phyloP scores from a whole-genome alignment of 2,797 vertebrate species.

The Melanotaenia maccullochi region DNA sequence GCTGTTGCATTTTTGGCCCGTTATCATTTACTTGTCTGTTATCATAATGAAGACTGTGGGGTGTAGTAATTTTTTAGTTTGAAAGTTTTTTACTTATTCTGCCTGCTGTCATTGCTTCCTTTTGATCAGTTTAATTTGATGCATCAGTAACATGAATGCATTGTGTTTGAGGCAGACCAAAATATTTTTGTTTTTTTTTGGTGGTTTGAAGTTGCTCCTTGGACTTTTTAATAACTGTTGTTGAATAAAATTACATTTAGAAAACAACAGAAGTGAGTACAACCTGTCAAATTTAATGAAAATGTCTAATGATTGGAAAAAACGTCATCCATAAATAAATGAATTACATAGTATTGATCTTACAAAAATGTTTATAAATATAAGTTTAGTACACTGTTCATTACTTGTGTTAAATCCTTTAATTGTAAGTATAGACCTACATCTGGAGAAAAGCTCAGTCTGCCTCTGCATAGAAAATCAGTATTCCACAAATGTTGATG shows the following conservation, averaged over 20 bases:
- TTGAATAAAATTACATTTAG: neutral
- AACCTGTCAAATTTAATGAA: neutral
- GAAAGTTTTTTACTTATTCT: neutral
- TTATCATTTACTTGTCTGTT: constrained; percentile 15
- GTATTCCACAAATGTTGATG: too few species aligned
- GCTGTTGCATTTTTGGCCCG: constrained; percentile 10
- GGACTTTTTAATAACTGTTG: too few species aligned
- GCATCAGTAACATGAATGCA: neutral
- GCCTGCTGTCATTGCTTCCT: neutral
- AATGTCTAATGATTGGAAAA: neutral
- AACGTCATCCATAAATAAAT: neutral
- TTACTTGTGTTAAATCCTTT: too few species aligned
- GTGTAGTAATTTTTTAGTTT: constrained; percentile 6
- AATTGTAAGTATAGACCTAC: too few species aligned
- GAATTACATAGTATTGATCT: neutral
- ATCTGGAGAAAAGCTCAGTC: too few species aligned
- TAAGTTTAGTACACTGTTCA: neutral
- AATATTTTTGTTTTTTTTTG: neutral
- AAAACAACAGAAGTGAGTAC: neutral
- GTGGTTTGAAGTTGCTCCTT: neutral
- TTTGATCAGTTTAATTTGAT: neutral
- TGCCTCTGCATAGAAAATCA: too few species aligned
- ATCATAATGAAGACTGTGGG: neutral
- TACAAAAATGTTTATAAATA: neutral
- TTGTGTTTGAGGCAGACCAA: neutral